Percentiles rank a stretch among this genome's conserved stretches.
Evolutionary conservation across 2,797 vertebrate genomes (phyloP).

Genomic region (Lepilemur ruficaudatus): DNA sequence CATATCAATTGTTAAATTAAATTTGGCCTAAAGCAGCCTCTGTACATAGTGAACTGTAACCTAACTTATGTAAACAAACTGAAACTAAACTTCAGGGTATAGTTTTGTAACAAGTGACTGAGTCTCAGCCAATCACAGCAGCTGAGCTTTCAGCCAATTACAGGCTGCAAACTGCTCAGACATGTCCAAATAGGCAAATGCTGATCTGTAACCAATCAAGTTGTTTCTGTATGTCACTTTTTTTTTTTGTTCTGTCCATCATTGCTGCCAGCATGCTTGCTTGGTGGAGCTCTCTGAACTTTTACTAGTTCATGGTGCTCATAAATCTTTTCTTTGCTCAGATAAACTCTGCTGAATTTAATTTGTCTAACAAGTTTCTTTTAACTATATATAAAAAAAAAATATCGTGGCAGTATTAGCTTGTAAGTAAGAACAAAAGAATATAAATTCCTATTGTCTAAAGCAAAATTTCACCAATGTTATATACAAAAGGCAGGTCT

Average conservation of each 20-base stretch:
- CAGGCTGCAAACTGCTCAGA: neutral
- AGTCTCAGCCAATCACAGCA: neutral
- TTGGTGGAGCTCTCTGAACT: neutral
- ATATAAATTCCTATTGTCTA: neutral
- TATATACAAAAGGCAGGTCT: neutral
- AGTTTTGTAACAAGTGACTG: neutral
- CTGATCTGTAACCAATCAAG: neutral
- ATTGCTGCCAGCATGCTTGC: neutral
- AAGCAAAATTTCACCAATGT: neutral
- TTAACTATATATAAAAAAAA: neutral
- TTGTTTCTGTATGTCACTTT: neutral
- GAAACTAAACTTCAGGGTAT: too few species aligned
- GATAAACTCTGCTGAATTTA: neutral
- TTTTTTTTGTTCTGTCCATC: rapidly evolving
- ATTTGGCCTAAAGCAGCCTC: neutral
- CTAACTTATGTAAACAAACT: neutral
- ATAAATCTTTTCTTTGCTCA: neutral
- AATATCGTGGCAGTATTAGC: neutral
- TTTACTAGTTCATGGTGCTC: neutral
- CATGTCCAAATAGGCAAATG: neutral
- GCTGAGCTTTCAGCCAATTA: neutral
- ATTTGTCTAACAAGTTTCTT: neutral
- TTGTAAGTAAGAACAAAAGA: neutral
- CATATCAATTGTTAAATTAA: neutral
- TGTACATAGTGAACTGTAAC: neutral